A percentile compares a stretch with the other conserved stretches of the same genome.
Evolutionary conservation across 2,113 vertebrate genomes (phyloP).

Genomic region (Nipponia nippon): DNA sequence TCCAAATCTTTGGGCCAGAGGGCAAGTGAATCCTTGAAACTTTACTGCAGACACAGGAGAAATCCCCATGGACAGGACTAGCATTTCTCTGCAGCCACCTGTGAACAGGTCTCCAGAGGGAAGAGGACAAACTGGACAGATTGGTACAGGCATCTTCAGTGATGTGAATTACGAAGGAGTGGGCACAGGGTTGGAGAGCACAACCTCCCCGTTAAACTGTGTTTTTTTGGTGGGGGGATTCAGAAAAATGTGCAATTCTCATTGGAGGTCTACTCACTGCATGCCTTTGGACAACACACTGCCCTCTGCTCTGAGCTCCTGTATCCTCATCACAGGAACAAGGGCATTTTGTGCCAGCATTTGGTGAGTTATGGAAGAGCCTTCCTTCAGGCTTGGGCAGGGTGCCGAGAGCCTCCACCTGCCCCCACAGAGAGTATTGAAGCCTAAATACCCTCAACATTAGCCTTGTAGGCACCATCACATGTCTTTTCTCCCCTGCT

Average conservation of each 20-base stretch:
- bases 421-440: not conserved
- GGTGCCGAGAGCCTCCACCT: not conserved
- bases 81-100: not conserved
- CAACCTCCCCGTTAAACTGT: not conserved
- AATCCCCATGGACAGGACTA: not conserved
- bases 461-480: not conserved
- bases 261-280: not conserved
- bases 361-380: not conserved
- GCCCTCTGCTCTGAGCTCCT: not conserved
- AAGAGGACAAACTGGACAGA: not conserved
- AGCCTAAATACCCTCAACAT: not conserved
- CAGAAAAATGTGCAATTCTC: not conserved
- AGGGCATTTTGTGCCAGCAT: rapidly evolving
- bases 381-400: not conserved
- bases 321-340: not conserved
- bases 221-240: not conserved
- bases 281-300: not conserved
- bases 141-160: not conserved
- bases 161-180: not conserved
- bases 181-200: not conserved
- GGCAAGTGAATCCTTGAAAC: conserved; percentile 35
- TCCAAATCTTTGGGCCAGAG: conserved; percentile 25
- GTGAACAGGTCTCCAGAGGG: not conserved
- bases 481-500: not conserved
- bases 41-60: not conserved